A percentile compares a stretch with the other conserved stretches of the same genome.
Conservation (phyloP, 64 coral and sea anemone genomes). For the Astreopora myriophthalma region DNA sequence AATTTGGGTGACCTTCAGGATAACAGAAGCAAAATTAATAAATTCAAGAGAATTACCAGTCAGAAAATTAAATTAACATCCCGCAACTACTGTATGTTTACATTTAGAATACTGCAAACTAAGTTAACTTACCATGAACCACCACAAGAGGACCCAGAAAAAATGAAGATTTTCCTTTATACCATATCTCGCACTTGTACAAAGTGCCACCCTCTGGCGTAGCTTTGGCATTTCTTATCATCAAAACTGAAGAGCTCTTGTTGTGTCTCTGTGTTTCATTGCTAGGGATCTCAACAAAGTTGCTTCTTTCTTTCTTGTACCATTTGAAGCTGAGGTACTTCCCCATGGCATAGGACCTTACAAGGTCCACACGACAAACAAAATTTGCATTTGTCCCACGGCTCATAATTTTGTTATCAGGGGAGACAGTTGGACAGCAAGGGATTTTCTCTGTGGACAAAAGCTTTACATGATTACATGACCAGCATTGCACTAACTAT, state of each 20-base stretch:
- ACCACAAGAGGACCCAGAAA: neutral
- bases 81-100: too few species aligned
- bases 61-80: too few species aligned
- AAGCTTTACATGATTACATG: neutral
- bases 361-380: neutral
- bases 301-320: neutral
- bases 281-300: neutral
- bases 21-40: too few species aligned
- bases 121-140: constrained; percentile 43
- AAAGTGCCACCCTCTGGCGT: neutral
- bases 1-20: too few species aligned
- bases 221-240: constrained; percentile 48
- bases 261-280: neutral
- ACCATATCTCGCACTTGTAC: constrained; percentile 20
- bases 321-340: constrained; percentile 6
- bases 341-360: too few species aligned
- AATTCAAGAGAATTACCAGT: too few species aligned
- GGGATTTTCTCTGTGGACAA: neutral
- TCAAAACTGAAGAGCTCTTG: neutral
- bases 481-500: too few species aligned
- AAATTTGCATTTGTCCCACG: neutral
- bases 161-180: neutral
- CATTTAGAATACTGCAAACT: too few species aligned
- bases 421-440: neutral
- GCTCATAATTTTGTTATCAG: neutral